Evolutionary conservation across 2,888 invertebrate species (phyloP), one percentile per base, ranked within the genome.

Genomic region (Agrypnus murinus): DNA sequence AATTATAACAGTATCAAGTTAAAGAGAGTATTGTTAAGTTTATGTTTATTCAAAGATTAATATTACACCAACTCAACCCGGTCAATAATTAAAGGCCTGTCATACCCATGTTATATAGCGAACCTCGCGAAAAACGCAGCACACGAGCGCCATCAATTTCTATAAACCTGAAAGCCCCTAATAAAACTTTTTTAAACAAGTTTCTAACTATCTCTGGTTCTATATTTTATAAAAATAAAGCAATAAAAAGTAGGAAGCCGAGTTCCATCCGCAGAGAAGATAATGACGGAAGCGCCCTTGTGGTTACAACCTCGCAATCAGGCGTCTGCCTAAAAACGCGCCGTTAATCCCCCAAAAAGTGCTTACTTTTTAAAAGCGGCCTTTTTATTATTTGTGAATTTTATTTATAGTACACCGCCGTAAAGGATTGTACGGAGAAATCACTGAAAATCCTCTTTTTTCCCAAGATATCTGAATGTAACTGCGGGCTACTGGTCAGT

Each of bases 201-300:
- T 76, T 74, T 73, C 64, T 31, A 74, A 74, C 74, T 73, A 73
- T 73, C 69, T 70, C 62, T 60, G 58, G 55, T 65, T 65, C 64
- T 68, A 75, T 75, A 71, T 76, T 72, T 76, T 73, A 67, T 59
- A 73, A 73, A 74, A 76, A 75, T 75, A 76, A 74, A 72, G 76
- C 69, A 74, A 76, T 76, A 76, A 73, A 74, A 71, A 72, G 70
- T 63, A 60, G 59, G 53, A 65, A 71, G 40, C 53, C 25, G 46
- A 69, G 45, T 65, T 55, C 60, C 65, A 62, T 65, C 65, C 65
- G 62, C 57, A 62, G 65, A 60, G 64, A 63, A 64, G 66, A 71
- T 75, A 75, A 75, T 75, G 75, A 75, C 75, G 75, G 75, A 75
- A 74, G 65, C 64, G 69, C 73, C 71, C 69, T 68, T 43, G 72